Evolutionary conservation across 2,888 invertebrate species (phyloP).

Genomic region (Melieria picta): DNA sequence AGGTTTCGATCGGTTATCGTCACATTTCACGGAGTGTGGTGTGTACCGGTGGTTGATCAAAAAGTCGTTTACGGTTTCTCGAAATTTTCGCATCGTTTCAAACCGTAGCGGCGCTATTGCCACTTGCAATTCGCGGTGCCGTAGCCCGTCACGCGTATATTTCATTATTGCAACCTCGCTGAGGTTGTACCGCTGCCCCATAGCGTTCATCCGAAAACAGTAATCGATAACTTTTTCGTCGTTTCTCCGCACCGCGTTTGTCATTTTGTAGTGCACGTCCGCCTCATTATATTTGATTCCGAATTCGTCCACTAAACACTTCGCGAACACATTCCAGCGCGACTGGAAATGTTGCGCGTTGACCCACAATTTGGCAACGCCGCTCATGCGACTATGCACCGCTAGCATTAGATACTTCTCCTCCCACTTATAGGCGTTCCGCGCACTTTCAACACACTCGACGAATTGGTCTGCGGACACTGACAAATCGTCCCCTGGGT

Average conservation of each 20-base stretch:
- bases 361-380: slow-evolving; percentile 14
- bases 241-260: neutral
- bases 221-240: slow-evolving; percentile 12
- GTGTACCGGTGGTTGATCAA: neutral
- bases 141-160: slow-evolving; percentile 4
- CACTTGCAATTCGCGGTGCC: slow-evolving; percentile 1
- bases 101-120: slow-evolving; percentile 10
- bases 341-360: too few relatives aligned
- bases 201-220: neutral
- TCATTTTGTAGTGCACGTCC: neutral
- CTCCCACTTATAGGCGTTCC: neutral
- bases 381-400: neutral
- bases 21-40: too few relatives aligned
- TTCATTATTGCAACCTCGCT: neutral
- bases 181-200: neutral
- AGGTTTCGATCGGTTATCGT: too few relatives aligned
- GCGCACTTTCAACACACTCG: slow-evolving; percentile 19
- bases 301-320: neutral
- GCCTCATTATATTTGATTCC: neutral
- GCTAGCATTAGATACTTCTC: neutral
- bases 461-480: slow-evolving; percentile 28
- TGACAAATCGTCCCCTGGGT: slow-evolving; percentile 11
- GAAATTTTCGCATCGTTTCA: slow-evolving; percentile 5
- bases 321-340: neutral
- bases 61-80: slow-evolving; percentile 2